Evolutionary conservation across 2,113 vertebrate genomes (phyloP).

Genomic region (Pseudopodoces humilis): DNA sequence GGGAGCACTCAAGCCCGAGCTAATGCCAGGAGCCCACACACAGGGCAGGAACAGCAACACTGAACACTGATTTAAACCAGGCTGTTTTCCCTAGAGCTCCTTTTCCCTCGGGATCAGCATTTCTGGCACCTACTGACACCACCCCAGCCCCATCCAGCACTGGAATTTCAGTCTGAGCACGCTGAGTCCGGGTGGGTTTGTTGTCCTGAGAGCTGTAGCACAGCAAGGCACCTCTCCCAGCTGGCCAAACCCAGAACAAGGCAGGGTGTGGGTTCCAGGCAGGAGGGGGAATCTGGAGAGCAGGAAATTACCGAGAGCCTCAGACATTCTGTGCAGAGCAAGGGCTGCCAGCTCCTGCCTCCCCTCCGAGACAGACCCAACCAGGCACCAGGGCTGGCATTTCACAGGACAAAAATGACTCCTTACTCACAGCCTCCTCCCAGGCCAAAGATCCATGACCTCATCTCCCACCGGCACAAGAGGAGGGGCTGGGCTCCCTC

Average conservation of each 20-base stretch:
- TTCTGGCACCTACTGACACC: background rate
- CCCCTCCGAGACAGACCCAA: background rate
- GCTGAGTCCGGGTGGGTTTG: background rate
- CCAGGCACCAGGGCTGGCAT: background rate
- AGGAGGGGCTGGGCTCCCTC: background rate
- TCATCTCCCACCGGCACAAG: background rate
- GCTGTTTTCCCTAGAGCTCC: background rate
- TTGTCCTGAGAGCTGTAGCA: background rate
- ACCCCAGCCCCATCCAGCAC: background rate
- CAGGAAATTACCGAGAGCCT: background rate
- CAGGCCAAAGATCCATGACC: background rate
- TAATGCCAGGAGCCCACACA: background rate
- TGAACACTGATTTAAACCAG: background rate
- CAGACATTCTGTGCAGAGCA: background rate
- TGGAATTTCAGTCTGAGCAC: background rate
- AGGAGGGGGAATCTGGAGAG: background rate
- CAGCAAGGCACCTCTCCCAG: background rate
- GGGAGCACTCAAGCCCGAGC: background rate
- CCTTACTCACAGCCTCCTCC: background rate
- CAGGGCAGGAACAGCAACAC: background rate
- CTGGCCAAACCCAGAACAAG: background rate
- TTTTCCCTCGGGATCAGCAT: background rate
- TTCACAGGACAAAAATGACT: background rate
- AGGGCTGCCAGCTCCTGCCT: background rate
- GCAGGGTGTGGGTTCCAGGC: background rate